Base-by-base conservation (phyloP, 2,113 vertebrate species). In the Hepsetus odoe region DNA sequence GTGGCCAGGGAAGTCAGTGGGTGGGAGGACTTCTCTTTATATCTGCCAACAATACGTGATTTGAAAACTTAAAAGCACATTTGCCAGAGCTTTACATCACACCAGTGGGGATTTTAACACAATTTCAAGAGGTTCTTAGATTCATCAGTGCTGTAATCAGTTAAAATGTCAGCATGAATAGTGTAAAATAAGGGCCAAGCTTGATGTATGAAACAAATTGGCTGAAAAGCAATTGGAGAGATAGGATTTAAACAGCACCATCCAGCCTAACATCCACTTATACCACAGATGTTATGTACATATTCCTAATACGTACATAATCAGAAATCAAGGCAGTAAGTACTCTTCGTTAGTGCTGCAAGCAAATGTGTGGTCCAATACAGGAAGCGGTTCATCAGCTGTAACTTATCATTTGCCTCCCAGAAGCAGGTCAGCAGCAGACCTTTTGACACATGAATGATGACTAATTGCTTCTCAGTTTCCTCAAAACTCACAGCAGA, bases 1-100 rank as follows among this genome's bases (percentile, higher is more conserved):
- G 22, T 53, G 77, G 58, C 62, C 66, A 65, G 18, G 55, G 22
- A 49, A 80, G 75, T 70, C 66, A 56, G 70, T 65, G 65, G 77
- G 32, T 76, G 56, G 69, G 30, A 74, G 46, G 74, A 66, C 28
- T 65, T 73, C 67, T 77, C 77, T 67, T 83, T 69, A 79, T 81
- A 35, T 72, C 49, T 77, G 12, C 61, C n/a, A 33, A 32, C 35
- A 18, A 61, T 32, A 79, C 30, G 40, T 76, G 12, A 4, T 51
- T 58, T 46, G 30, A 71, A 49, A 78, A 58, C 46, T 64, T 58
- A 53, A 68, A 79, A 64, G 44, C 33, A 30, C 24, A 46, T 4
- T 7, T 51, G 28, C 58, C 56, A 72, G 30, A 5, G 16, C 14
- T 71, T 42, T 30, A 67, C 51, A 42, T 69, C 11, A 18, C 28